These are phyloP conservation scores for Aphrocallistes beatrix DNA, from an alignment of 37 sponge, comb jelly and placozoan species.

Conservation along the genomic window DNA sequence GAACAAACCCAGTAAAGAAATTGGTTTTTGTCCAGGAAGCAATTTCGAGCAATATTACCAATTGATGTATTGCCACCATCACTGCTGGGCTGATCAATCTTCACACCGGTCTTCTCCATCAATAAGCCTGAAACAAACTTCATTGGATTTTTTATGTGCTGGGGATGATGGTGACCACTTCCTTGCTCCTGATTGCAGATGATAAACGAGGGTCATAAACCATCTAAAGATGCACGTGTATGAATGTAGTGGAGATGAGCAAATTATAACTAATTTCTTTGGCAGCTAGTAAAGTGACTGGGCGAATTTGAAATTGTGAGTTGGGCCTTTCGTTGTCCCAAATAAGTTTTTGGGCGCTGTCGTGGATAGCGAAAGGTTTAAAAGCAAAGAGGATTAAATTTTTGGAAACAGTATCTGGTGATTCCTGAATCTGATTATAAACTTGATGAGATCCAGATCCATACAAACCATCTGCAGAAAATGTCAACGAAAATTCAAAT, in stretches of 20 bases:
- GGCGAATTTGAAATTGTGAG: not conserved
- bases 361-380: not conserved
- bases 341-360: not conserved
- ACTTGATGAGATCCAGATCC: not conserved
- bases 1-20: not conserved
- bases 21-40: not conserved
- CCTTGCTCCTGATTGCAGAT: not conserved
- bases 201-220: not conserved
- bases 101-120: too few species aligned
- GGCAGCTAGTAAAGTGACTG: not conserved
- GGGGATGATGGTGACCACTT: not conserved
- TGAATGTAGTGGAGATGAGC: not conserved
- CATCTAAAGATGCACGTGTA: not conserved
- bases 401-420: not conserved
- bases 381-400: not conserved
- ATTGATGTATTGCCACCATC: not conserved
- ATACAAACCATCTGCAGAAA: not conserved
- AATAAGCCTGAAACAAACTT: too few species aligned
- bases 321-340: not conserved
- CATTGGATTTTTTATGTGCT: not conserved
- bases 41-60: not conserved
- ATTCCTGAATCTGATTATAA: not conserved
- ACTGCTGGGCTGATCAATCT: not conserved
- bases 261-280: not conserved
- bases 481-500: not conserved